Base-by-base conservation (phyloP, 1,140 invertebrate species). In the Portunus trituberculatus region DNA sequence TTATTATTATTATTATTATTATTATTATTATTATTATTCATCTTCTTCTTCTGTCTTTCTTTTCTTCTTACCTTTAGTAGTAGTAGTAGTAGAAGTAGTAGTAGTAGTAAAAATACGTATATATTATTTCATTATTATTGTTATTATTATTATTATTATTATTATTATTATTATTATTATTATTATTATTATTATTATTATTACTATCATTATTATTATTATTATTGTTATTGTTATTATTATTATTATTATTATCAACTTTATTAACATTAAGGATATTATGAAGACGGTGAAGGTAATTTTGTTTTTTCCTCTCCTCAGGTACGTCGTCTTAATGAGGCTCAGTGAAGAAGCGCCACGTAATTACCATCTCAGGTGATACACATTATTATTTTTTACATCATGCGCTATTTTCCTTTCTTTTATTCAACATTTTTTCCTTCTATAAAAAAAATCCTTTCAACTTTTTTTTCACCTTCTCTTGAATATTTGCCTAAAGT, bases 1-100 rank as follows among this genome's bases (percentile, higher is more conserved):
- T 76, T 76, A 76, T 76, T 76, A n/a, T 76, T 76, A 76, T 76
- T 76, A 76, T 76, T n/a, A 76, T 76, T 76, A 76, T 76, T n/a
- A n/a, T n/a, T n/a, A 76, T 20, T 59, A 59, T 59, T 10, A 59
- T 59, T 59, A 59, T 59, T 10, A 59, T 59, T 52, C 6, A 7
- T 52, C 6, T 76, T 20, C 7, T 76, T 14, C 6, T 7, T 7
- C 48, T 14, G 14, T 52, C 6, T 76, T 76, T 12, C 59, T 76
- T 7, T 76, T 76, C 3, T 76, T 76, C 7, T 76, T 76, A 25
- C 20, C 20, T 4, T 76, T 76, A 25, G 7, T 76, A 76, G 7
- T 76, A 76, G 3, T 76, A 76, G 7, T 76, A 76, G 7, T 76
- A 76, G 7, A 12, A 76, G 7, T 76, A 76, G 7, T 76, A 25